Percentiles rank a stretch among this genome's conserved stretches.
Evolutionary conservation across 2,113 vertebrate genomes (phyloP).

Genomic region (Cyanoderma ruficeps): DNA sequence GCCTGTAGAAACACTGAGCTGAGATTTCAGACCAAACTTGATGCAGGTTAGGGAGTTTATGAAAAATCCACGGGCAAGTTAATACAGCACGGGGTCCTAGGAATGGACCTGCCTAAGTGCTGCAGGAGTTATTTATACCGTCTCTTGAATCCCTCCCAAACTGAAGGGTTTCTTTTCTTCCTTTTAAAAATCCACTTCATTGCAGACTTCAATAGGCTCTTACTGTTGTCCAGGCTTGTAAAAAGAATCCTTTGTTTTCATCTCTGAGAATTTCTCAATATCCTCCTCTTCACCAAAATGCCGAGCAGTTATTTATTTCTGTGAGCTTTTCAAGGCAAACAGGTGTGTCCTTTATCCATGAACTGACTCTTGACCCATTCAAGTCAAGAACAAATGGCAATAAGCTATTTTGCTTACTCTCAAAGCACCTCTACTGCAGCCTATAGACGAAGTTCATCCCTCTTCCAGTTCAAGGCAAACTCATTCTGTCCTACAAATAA

Average conservation of each 20-base stretch:
- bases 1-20: background rate
- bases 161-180: background rate
- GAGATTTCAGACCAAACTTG: background rate
- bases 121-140: background rate
- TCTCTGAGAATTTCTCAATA: background rate
- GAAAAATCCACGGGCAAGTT: background rate
- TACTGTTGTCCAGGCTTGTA: background rate
- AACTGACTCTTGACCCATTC: background rate
- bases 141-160: background rate
- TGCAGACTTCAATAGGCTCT: background rate
- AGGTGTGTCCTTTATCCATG: background rate
- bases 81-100: background rate
- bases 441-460: background rate
- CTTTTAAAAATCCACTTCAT: background rate
- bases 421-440: background rate
- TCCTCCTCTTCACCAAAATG: background rate
- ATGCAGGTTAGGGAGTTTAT: background rate
- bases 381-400: background rate
- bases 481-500: background rate
- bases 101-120: background rate
- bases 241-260: constrained; percentile 25
- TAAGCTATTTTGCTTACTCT: background rate
- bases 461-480: background rate
- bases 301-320: background rate
- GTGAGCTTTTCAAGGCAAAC: background rate